phyloP scores from a whole-genome alignment of 2,888 invertebrate species.

The Epinotia brunnichana region DNA sequence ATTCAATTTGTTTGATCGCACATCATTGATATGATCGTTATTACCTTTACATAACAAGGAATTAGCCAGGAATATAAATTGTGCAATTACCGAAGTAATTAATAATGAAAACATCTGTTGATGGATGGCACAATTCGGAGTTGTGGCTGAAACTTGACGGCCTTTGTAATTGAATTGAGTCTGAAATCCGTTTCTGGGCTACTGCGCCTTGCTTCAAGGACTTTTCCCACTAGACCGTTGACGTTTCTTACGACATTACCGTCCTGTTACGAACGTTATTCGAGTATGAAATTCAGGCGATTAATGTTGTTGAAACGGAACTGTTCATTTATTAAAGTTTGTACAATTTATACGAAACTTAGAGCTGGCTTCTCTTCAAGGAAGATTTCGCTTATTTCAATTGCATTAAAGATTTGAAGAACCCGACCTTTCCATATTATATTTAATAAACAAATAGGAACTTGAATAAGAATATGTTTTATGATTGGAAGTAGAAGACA shows the following conservation, averaged over 20 bases:
- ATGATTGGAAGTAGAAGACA: too few species aligned
- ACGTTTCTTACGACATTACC: neutral
- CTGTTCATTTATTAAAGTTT: conserved; percentile 9
- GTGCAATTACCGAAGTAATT: conserved; percentile 26
- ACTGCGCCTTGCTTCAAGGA: neutral
- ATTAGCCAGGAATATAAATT: conserved; percentile 13
- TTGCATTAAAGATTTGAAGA: neutral
- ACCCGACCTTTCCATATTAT: neutral
- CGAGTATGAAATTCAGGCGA: conserved; percentile 14
- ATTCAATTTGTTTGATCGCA: too few species aligned
- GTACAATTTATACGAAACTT: neutral
- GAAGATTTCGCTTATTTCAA: neutral
- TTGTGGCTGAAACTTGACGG: conserved; percentile 15
- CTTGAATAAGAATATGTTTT: too few species aligned
- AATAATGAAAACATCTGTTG: conserved; percentile 27
- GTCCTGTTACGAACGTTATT: neutral
- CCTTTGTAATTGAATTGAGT: conserved; percentile 19
- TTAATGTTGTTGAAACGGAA: conserved; percentile 19
- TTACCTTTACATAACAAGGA: neutral
- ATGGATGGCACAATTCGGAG: conserved; percentile 6
- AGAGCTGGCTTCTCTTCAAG: neutral
- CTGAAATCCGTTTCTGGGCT: conserved; percentile 25
- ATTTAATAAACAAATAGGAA: too few species aligned
- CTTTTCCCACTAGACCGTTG: neutral
- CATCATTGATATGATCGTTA: neutral